A percentile compares a stretch with the other conserved stretches of the same genome.
Conservation (phyloP, 2,888 invertebrate genomes). For the Phalera bucephala region DNA sequence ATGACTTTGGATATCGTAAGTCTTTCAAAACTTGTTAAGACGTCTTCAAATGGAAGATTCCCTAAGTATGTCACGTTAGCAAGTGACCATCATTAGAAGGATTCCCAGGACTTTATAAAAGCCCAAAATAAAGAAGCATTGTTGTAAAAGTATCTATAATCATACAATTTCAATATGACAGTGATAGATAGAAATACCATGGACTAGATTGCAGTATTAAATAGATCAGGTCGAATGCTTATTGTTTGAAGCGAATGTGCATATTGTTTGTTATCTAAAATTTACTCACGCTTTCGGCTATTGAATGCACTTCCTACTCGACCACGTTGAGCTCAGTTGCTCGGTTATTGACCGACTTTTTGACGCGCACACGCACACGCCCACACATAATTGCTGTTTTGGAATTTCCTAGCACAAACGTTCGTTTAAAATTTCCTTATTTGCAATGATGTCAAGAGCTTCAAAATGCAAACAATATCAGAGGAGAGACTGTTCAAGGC, state of each 20-base stretch:
- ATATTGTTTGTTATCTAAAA: constrained; percentile 31
- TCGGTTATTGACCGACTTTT: constrained; percentile 45
- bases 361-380: background rate
- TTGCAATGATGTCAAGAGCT: background rate
- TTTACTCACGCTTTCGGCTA: constrained; percentile 57
- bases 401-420: background rate
- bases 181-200: constrained; percentile 9
- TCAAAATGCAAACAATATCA: too few relatives aligned
- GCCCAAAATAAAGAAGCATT: too few relatives aligned
- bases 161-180: too few relatives aligned
- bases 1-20: too few relatives aligned
- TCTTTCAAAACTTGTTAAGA: too few relatives aligned
- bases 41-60: too few relatives aligned
- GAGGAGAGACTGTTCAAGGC: too few relatives aligned
- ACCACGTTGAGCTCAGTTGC: constrained; percentile 19
- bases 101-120: too few relatives aligned
- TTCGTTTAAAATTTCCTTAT: background rate
- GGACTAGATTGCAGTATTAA: constrained; percentile 9
- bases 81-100: too few relatives aligned
- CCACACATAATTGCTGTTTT: background rate
- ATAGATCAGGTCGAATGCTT: constrained; percentile 5
- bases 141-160: too few relatives aligned
- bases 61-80: too few relatives aligned
- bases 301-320: constrained; percentile 45
- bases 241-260: constrained; percentile 36